These are phyloP conservation scores for Gila robusta DNA, from an alignment of 2,797 vertebrate species.

Conservation along the genomic window DNA sequence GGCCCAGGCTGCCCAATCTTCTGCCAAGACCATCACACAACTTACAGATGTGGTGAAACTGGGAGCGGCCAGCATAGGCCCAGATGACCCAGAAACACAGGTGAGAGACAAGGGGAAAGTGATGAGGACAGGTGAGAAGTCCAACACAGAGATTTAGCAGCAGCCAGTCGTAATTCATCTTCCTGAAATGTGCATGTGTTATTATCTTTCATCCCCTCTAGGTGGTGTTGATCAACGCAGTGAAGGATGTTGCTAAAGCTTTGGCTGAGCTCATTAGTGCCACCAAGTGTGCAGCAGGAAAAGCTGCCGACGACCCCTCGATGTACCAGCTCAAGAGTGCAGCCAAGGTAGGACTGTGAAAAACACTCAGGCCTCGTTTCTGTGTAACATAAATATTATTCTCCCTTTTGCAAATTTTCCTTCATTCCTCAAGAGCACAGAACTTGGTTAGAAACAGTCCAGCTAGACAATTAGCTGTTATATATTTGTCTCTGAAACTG, in stretches of 20 bases:
- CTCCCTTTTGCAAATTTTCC: neutral
- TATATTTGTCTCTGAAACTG: slow-evolving; percentile 41
- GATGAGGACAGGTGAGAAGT: slow-evolving; percentile 14
- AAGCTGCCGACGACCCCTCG: slow-evolving; percentile 93
- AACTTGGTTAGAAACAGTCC: slow-evolving; percentile 4
- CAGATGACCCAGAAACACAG: slow-evolving; percentile 96
- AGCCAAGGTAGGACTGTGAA: slow-evolving; percentile 87
- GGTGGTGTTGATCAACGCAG: slow-evolving; percentile 97
- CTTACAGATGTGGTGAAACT: slow-evolving; percentile 96
- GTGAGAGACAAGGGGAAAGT: slow-evolving; percentile 69
- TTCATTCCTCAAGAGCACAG: neutral
- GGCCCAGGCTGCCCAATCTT: slow-evolving; percentile 95
- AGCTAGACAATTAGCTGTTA: slow-evolving; percentile 16
- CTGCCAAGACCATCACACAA: slow-evolving; percentile 94
- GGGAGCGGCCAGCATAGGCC: slow-evolving; percentile 94
- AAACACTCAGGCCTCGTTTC: neutral
- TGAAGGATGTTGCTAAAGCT: slow-evolving; percentile 97
- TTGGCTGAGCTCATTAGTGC: slow-evolving; percentile 95
- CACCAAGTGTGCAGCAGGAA: slow-evolving; percentile 96
- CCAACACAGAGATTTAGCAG: neutral
- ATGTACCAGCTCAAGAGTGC: slow-evolving; percentile 99
- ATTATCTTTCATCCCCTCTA: slow-evolving; percentile 63
- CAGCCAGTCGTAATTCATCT: neutral
- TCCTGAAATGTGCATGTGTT: slow-evolving; percentile 23
- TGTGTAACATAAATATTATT: neutral